Conservation (phyloP, 2,797 vertebrate genomes). For the Oryzias sinensis region DNA sequence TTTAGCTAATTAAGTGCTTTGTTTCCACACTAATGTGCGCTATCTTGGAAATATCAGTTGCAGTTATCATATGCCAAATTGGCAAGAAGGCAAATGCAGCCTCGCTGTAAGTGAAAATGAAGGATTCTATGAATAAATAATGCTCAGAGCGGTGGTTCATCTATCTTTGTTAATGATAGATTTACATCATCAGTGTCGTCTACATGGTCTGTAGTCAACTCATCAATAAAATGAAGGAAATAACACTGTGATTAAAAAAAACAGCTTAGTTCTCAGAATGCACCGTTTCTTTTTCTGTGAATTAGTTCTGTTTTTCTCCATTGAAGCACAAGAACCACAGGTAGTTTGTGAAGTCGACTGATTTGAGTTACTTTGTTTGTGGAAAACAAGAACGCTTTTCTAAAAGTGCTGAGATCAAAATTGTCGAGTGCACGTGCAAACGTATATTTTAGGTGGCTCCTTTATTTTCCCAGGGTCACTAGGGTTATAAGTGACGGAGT, state of each 20-base stretch:
- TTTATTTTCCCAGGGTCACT: conserved; percentile 6
- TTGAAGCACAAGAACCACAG: too few relatives aligned
- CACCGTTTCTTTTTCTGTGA: neutral
- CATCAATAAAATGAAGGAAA: conserved; percentile 33
- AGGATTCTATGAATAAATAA: conserved; percentile 22
- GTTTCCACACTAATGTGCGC: conserved; percentile 2
- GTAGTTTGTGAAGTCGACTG: too few relatives aligned
- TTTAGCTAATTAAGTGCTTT: neutral
- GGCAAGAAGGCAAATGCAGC: conserved; percentile 7
- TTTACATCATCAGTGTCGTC: conserved; percentile 28
- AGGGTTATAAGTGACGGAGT: conserved; percentile 8
- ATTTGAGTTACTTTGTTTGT: too few relatives aligned
- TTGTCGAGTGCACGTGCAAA: conserved; percentile 8
- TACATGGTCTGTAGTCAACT: conserved; percentile 18
- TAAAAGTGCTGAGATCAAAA: conserved; percentile 6
- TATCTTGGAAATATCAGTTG: conserved; percentile 2
- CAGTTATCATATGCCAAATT: neutral
- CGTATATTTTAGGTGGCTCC: conserved; percentile 3
- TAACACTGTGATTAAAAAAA: conserved; percentile 41
- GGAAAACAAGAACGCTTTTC: too few relatives aligned
- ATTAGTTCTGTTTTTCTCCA: neutral
- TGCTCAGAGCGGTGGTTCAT: conserved; percentile 15
- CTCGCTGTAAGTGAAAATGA: conserved; percentile 14
- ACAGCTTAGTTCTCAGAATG: neutral
- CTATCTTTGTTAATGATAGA: conserved; percentile 28